Base-by-base conservation (phyloP, 2,797 vertebrate species). In the Ctenopoma kingsleyae region DNA sequence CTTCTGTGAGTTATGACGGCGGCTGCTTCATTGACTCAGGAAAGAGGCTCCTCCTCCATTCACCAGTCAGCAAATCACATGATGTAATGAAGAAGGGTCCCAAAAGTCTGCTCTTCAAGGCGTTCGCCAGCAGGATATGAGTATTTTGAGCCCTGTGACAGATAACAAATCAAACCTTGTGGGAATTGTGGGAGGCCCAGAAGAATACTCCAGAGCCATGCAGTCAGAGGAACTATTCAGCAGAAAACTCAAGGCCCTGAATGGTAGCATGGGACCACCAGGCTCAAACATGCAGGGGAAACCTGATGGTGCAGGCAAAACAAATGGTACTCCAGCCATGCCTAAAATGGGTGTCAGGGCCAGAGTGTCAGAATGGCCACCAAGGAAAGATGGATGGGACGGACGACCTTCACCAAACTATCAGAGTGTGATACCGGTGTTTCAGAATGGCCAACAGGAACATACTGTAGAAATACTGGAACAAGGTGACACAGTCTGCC, bases 291-390 rank as follows among this genome's bases (percentile, higher is more conserved):
- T 93, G 48, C 91, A 96, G 19, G 93, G 82, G 76, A 96, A 96
- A 88, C 67, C 71, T 46, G 96, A 98, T 50, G 93, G 89, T 62
- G 94, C 95, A 49, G 94, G 93, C 64, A 97, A 96, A 74, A 81
- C 94, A 68, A 98, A 96, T 19, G 96, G 97, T 67, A 95, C 95
- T 44, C 96, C 97, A 35, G 96, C 95, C 47, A 91, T 99, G 94
- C 98, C 98, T 84, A 99, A 99, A 93, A 99, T 99, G 97, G 98
- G 98, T 0, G 97, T 99, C 78, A 93, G 97, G 79, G 98, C 98
- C 50, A 92, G 97, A 83, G 96, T 97, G 54, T 98, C 98, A 0
- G 97, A 99, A 48, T 99, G 97, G 97, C 98, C 97, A 16, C 96
- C 96, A 0, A 96, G 96, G 85, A 97, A 96, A 75, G 97, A 99